These are phyloP conservation scores for Alfaro cultratus DNA, from an alignment of 2,797 vertebrate species.

Conservation along the genomic window DNA sequence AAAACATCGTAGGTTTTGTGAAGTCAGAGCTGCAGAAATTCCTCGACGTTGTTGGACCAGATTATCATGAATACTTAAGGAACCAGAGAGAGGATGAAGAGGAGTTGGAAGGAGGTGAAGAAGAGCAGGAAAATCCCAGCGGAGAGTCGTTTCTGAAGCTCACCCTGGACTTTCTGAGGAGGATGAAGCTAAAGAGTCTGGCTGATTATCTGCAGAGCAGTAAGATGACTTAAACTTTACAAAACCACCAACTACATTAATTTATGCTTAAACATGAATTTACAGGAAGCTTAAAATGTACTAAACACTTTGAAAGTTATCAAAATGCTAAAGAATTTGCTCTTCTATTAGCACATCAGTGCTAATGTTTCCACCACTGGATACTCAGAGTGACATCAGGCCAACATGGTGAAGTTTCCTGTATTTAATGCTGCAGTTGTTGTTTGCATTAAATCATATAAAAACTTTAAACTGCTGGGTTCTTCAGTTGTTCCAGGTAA, in stretches of 20 bases:
- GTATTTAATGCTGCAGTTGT: neutral
- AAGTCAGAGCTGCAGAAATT: neutral
- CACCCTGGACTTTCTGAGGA: neutral
- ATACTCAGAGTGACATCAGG: neutral
- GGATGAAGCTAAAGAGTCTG: constrained; percentile 3
- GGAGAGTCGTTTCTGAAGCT: neutral
- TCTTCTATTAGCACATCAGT: too few relatives aligned
- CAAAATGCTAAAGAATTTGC: too few relatives aligned
- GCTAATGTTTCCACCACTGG: neutral
- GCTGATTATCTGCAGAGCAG: neutral
- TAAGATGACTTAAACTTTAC: neutral
- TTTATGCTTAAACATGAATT: neutral
- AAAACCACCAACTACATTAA: neutral
- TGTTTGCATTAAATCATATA: neutral
- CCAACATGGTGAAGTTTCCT: neutral
- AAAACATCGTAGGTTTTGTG: neutral
- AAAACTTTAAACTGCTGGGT: neutral
- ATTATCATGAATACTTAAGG: neutral
- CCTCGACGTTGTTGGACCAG: neutral
- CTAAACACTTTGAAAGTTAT: neutral
- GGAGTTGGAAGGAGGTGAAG: neutral
- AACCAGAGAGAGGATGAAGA: neutral
- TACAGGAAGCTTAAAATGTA: neutral
- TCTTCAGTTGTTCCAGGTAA: neutral
- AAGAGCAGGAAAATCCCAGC: neutral